A percentile compares a stretch with the other conserved stretches of the same genome.
Conservation (phyloP, 1,140 invertebrate species). For the Venustaconcha ellipsiformis region DNA sequence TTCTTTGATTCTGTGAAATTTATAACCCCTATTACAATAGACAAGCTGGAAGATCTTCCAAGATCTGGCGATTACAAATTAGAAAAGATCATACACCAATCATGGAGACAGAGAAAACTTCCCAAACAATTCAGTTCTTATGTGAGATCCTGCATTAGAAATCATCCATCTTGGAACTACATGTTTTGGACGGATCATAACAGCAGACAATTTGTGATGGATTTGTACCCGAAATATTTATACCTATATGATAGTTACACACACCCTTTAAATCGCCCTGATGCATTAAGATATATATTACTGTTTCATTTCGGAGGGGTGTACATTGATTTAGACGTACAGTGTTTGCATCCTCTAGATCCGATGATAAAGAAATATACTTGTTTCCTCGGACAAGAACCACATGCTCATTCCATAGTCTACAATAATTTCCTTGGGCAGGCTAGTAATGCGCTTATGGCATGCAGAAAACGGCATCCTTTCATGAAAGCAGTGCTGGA, state of each 20-base stretch:
- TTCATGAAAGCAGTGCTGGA: constrained; percentile 47
- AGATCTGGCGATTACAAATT: no score
- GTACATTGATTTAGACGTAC: constrained; percentile 55
- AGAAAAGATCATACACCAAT: no score
- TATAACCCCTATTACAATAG: no score
- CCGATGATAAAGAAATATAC: constrained; percentile 37
- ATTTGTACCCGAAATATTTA: constrained; percentile 43
- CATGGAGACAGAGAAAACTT: no score
- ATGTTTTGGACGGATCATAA: constrained; percentile 57
- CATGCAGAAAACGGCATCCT: constrained; percentile 43
- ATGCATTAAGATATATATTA: constrained; percentile 51
- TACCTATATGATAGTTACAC: constrained; percentile 43
- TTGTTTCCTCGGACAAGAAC: constrained; percentile 56
- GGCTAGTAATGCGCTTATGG: constrained; percentile 53
- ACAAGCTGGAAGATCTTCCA: no score
- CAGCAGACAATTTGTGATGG: constrained; percentile 37
- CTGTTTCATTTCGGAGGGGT: constrained; percentile 53
- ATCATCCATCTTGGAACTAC: constrained; percentile 52
- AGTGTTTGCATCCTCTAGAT: constrained; percentile 41
- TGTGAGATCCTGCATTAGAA: constrained; percentile 31
- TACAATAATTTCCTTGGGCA: constrained; percentile 40
- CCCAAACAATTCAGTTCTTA: no score
- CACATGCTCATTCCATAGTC: constrained; percentile 47
- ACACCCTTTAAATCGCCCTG: constrained; percentile 43
- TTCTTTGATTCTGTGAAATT: no score